Conservation (phyloP, 2,113 vertebrate species). For the Otolemur garnettii region DNA sequence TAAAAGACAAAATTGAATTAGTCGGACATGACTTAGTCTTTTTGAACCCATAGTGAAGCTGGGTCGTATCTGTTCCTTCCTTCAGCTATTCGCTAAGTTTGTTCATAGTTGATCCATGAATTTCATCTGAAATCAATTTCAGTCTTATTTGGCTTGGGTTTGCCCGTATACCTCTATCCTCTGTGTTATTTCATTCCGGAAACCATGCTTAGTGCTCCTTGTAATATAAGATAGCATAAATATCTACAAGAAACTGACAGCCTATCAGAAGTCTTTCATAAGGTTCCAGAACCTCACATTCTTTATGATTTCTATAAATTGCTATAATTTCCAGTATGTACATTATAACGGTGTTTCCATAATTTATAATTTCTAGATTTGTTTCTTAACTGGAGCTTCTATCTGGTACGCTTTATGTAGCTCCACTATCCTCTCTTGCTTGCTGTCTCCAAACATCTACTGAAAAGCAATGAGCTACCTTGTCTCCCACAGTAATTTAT, state of each 20-base stretch:
- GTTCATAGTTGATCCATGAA: conserved; percentile 64
- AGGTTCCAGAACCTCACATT: background rate
- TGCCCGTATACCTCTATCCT: background rate
- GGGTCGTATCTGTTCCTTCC: conserved; percentile 12
- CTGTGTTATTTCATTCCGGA: background rate
- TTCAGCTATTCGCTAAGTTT: conserved; percentile 58
- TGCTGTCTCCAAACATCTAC: background rate
- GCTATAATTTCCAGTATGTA: background rate
- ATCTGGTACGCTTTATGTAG: background rate
- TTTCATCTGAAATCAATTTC: conserved; percentile 73
- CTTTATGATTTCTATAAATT: background rate
- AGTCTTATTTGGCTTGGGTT: conserved; percentile 56
- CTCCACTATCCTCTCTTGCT: background rate
- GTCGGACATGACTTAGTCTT: conserved; percentile 55
- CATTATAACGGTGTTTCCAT: background rate
- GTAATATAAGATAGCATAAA: background rate
- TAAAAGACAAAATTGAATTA: conserved; percentile 74
- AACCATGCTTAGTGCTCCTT: background rate
- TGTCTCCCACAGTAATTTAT: background rate
- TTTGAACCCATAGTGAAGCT: conserved; percentile 53
- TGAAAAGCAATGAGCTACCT: background rate
- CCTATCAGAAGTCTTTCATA: background rate
- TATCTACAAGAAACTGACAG: background rate
- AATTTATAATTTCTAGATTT: background rate
- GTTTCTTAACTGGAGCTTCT: background rate